Evolutionary conservation across 2,888 invertebrate genomes (phyloP).

Genomic region (Erynnis tages): DNA sequence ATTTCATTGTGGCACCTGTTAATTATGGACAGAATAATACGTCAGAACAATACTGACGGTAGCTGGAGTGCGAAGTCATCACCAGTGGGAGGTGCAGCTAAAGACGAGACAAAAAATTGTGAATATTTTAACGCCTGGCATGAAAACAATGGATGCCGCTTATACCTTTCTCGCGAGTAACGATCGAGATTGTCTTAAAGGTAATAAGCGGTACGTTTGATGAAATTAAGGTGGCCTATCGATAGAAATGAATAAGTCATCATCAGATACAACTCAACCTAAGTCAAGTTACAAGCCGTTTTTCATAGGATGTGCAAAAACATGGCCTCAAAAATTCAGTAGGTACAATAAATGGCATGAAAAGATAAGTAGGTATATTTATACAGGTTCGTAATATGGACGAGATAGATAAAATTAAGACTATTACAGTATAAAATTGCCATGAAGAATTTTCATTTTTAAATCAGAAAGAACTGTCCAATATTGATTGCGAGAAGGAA

Average conservation of each 20-base stretch:
- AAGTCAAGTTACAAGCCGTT: too few relatives aligned
- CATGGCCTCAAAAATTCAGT: too few relatives aligned
- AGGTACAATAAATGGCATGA: too few relatives aligned
- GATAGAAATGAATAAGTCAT: not conserved
- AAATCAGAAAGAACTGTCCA: too few relatives aligned
- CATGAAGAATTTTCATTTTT: too few relatives aligned
- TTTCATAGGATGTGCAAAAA: too few relatives aligned
- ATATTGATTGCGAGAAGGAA: too few relatives aligned
- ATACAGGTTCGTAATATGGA: too few relatives aligned
- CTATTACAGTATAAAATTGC: too few relatives aligned
- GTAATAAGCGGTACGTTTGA: not conserved
- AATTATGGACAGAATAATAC: slow-evolving; percentile 60
- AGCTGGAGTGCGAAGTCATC: slow-evolving; percentile 38
- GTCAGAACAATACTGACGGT: slow-evolving; percentile 43
- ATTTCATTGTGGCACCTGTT: slow-evolving; percentile 51
- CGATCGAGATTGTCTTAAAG: not conserved
- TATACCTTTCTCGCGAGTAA: not conserved
- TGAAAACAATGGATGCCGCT: slow-evolving; percentile 17
- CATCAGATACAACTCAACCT: not conserved
- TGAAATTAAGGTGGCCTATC: not conserved
- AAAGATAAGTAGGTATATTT: too few relatives aligned
- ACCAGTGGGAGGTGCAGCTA: slow-evolving; percentile 32
- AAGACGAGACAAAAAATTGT: slow-evolving; percentile 28
- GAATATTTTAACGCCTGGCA: slow-evolving; percentile 21
- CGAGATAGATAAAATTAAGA: too few relatives aligned